phyloP scores from a whole-genome alignment of 2,888 invertebrate genomes.

The Sesia apiformis region DNA sequence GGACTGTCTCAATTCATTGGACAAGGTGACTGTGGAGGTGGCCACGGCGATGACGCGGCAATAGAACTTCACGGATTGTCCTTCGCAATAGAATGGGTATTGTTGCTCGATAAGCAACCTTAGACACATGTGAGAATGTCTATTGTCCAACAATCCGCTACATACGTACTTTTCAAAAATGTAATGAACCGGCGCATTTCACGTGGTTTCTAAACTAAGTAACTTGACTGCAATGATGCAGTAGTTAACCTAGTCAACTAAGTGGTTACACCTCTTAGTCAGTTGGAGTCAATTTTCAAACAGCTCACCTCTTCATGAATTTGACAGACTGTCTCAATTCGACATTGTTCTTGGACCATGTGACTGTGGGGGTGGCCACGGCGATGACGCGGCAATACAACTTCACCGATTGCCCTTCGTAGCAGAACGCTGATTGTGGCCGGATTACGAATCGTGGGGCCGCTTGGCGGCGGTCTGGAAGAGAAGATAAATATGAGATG shows the following conservation, averaged over 20 bases:
- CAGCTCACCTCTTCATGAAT: constrained; percentile 91
- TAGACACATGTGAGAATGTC: constrained; percentile 57
- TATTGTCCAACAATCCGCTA: no score
- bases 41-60: constrained; percentile 97
- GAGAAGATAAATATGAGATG: neutral
- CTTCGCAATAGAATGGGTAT: constrained; percentile 96
- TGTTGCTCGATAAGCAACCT: constrained; percentile 98
- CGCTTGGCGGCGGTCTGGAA: constrained; percentile 94
- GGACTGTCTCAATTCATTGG: constrained; percentile 94
- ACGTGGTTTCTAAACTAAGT: no score
- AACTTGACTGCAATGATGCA: no score
- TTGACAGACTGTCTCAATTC: constrained; percentile 98
- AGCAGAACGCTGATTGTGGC: constrained; percentile 95
- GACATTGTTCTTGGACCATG: constrained; percentile 95
- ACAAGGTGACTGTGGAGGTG: constrained; percentile 96
- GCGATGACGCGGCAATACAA: constrained; percentile 98
- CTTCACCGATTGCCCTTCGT: constrained; percentile 97
- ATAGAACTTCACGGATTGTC: constrained; percentile 97
- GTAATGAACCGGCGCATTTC: no score
- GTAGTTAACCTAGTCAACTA: no score
- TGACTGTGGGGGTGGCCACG: constrained; percentile 93
- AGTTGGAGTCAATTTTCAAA: neutral
- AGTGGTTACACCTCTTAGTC: no score
- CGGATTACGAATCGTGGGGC: constrained; percentile 98
- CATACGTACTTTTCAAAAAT: no score